A percentile compares a stretch with the other conserved stretches of the same genome.
Evolutionary conservation across 1,140 invertebrate species (phyloP).

Genomic region (Pantala flavescens): DNA sequence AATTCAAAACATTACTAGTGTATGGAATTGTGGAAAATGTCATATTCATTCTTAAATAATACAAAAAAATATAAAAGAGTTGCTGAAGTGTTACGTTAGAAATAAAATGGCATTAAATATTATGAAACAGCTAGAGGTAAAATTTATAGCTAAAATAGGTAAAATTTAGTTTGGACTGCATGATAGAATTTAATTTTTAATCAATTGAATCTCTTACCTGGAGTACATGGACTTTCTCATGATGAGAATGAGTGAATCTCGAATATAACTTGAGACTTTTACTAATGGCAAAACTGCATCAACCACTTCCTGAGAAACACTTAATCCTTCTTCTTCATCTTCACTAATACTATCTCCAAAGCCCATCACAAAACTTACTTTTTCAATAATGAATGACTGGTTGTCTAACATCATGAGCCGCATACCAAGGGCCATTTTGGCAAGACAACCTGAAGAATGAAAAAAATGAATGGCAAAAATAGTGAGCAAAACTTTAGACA

Average conservation of each 20-base stretch:
- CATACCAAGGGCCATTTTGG: not conserved
- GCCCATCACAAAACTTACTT: not conserved
- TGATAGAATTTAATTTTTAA: too few species aligned
- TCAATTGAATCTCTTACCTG: not conserved
- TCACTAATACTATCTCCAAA: not conserved
- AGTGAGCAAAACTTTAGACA: too few species aligned
- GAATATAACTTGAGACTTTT: not conserved
- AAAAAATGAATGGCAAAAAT: too few species aligned
- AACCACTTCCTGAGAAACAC: not conserved
- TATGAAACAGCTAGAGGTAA: too few species aligned
- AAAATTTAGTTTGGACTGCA: too few species aligned
- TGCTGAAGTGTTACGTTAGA: too few species aligned
- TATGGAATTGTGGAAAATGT: too few species aligned
- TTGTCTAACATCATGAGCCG: not conserved
- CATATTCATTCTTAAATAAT: too few species aligned
- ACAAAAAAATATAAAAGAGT: too few species aligned
- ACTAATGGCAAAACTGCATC: not conserved
- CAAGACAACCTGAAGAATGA: not conserved
- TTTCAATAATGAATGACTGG: not conserved
- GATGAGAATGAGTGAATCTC: not conserved
- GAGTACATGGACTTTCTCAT: not conserved
- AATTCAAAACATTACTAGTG: too few species aligned
- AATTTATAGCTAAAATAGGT: too few species aligned
- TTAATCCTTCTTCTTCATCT: not conserved
- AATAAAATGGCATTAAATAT: too few species aligned